A percentile compares a stretch with the other conserved stretches of the same genome.
These are phyloP conservation scores for Synergus itoensis DNA, from an alignment of 2,888 invertebrate species.

Conservation along the genomic window DNA sequence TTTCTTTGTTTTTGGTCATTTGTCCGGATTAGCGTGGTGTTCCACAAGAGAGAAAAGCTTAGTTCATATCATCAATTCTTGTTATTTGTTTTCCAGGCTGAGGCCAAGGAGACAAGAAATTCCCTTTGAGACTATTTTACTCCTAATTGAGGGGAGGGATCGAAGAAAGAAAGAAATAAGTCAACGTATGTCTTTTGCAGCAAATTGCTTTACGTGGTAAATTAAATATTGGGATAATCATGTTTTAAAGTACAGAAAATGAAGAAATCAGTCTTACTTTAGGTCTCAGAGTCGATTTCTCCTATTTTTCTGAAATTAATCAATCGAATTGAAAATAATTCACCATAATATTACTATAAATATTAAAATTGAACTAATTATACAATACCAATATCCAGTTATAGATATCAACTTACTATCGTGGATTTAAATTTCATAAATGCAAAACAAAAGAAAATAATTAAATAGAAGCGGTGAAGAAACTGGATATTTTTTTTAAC, in stretches of 20 bases:
- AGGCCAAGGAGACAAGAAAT: slow-evolving; percentile 24
- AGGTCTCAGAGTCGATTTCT: background rate
- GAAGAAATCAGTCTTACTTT: background rate
- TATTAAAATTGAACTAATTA: background rate
- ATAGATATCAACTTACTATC: too few relatives aligned
- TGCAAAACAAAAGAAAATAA: background rate
- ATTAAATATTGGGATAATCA: slow-evolving; percentile 11
- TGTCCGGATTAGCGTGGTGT: slow-evolving; percentile 26
- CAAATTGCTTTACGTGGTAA: background rate
- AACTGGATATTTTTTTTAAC: background rate
- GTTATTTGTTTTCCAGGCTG: slow-evolving; percentile 30
- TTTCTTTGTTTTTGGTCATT: slow-evolving; percentile 27
- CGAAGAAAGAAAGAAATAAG: slow-evolving; percentile 8
- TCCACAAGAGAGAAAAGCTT: slow-evolving; percentile 7
- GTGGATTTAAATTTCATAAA: too few relatives aligned
- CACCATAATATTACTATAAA: background rate
- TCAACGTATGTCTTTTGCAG: background rate
- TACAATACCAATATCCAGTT: background rate
- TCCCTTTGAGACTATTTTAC: slow-evolving; percentile 33
- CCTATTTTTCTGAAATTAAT: background rate
- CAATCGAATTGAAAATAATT: too few relatives aligned
- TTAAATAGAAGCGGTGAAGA: background rate
- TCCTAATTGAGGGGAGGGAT: slow-evolving; percentile 12
- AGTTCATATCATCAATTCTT: slow-evolving; percentile 41
- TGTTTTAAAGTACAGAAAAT: background rate